Evolutionary conservation across 2,888 invertebrate genomes (phyloP).

Genomic region (Selenia dentaria): DNA sequence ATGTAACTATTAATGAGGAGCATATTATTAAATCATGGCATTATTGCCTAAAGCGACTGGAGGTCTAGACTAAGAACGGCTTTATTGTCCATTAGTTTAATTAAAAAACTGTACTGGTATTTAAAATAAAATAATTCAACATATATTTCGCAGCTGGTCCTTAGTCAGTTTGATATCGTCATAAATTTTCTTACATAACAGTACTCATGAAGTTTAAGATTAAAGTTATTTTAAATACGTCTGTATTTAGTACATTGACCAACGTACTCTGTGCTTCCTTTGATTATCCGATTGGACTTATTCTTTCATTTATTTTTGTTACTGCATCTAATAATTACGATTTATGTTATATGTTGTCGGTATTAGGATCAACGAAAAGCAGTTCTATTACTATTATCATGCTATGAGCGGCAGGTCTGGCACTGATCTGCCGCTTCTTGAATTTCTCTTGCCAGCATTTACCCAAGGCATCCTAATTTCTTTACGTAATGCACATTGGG

Average conservation of each 20-base stretch:
- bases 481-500: too few relatives aligned
- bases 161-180: slow-evolving; percentile 19
- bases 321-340: slow-evolving; percentile 60
- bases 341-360: slow-evolving; percentile 44
- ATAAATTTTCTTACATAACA: slow-evolving; percentile 30
- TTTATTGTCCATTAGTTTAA: slow-evolving; percentile 1
- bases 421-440: too few relatives aligned
- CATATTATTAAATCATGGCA: slow-evolving; percentile 5
- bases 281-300: slow-evolving; percentile 21
- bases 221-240: too few relatives aligned
- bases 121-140: not conserved
- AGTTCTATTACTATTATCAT: too few relatives aligned
- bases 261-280: slow-evolving; percentile 39
- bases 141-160: slow-evolving; percentile 8
- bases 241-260: slow-evolving; percentile 64
- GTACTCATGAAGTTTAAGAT: slow-evolving; percentile 21
- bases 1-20: slow-evolving; percentile 1
- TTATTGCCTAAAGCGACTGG: slow-evolving; percentile 5
- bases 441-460: too few relatives aligned
- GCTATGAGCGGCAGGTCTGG: too few relatives aligned
- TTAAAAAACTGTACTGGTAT: not conserved
- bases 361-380: slow-evolving; percentile 24
- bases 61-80: not conserved
- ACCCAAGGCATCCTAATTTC: too few relatives aligned
- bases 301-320: slow-evolving; percentile 32